Base-by-base conservation (phyloP, 2,888 invertebrate genomes). In the Alloscopus bannaensis region DNA sequence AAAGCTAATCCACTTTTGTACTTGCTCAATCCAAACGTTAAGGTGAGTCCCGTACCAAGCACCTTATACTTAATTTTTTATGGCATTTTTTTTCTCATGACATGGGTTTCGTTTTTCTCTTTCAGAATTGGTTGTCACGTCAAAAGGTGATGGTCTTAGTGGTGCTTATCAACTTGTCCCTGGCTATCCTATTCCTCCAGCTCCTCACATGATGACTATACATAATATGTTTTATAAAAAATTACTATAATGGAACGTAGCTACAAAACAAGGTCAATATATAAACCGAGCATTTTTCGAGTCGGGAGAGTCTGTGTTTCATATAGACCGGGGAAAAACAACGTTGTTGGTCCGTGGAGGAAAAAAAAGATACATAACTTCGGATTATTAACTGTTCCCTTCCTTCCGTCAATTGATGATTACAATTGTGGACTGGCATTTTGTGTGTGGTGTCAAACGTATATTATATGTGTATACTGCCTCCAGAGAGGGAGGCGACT, bases 111-210 rank as follows among this genome's bases (percentile, higher is more conserved):
- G 36, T 45, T 69, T 81, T 72, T 79, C 68, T 80, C 69, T 91
- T 91, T 6, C 92, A 96, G 96, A 96, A 96, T 92, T 97, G 97
- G 97, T 95, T 97, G 90, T 95, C 96, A 88, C 93, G 96, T 89
- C 96, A 97, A 91, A 96, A 96, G 91, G 92, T 97, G 89, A 94
- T 97, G 90, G 93, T 97, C 91, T 91, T 97, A 89, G 96, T 97
- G 88, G 92, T 97, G 87, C 94, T 97, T 91, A 93, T 96, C 91
- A 97, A 97, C 91, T 94, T 97, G 90, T 94, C 95, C 87, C 91
- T 97, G 92, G 97, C 95, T 89, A 93, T 97, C 90, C 94, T 97
- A 93, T 97, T 97, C 91, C 94, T 96, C 92, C 96, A 96, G 90
- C 91, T 97, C 91, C 92, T 97, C 88, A 96, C 96, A 94, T 97